A percentile compares a stretch with the other conserved stretches of the same genome.
Conservation (phyloP, 2,113 vertebrate genomes). For the Oreochromis spilurus region DNA sequence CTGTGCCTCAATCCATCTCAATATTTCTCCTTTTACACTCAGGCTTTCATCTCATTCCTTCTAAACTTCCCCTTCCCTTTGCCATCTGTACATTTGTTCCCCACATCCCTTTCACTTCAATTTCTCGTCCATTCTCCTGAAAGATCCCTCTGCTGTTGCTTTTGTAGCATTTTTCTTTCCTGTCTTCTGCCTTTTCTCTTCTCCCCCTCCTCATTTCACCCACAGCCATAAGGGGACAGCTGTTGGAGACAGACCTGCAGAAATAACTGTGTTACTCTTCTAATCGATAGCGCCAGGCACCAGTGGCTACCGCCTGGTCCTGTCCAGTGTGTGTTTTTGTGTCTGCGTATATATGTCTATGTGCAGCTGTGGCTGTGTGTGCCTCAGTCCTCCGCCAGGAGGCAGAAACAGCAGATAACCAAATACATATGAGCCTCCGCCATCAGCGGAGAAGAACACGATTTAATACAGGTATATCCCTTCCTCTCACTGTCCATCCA, state of each 20-base stretch:
- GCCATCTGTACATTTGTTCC: neutral
- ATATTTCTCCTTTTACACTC: neutral
- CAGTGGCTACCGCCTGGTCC: conserved; percentile 39
- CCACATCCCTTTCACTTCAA: neutral
- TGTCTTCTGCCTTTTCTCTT: neutral
- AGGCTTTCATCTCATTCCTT: neutral
- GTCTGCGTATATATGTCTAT: neutral
- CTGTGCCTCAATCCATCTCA: neutral
- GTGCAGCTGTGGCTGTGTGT: conserved; percentile 3
- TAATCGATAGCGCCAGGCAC: conserved; percentile 65
- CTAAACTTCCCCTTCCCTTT: neutral
- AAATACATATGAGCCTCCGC: conserved; percentile 31
- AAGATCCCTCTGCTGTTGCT: conserved; percentile 3
- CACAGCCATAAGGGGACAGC: conserved; percentile 40
- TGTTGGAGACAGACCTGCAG: conserved; percentile 61
- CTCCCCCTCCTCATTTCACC: neutral
- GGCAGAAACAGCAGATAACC: conserved; percentile 52
- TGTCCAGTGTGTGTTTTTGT: conserved; percentile 16
- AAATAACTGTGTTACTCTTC: conserved; percentile 66
- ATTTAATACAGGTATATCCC: conserved; percentile 36
- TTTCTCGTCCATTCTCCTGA: conserved; percentile 2
- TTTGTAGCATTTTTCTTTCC: neutral
- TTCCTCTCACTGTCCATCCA: neutral
- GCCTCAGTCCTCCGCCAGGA: conserved; percentile 8
- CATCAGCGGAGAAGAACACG: conserved; percentile 28